Base-by-base conservation (phyloP, 2,888 invertebrate genomes). In the Netelia fuscicornis region DNA sequence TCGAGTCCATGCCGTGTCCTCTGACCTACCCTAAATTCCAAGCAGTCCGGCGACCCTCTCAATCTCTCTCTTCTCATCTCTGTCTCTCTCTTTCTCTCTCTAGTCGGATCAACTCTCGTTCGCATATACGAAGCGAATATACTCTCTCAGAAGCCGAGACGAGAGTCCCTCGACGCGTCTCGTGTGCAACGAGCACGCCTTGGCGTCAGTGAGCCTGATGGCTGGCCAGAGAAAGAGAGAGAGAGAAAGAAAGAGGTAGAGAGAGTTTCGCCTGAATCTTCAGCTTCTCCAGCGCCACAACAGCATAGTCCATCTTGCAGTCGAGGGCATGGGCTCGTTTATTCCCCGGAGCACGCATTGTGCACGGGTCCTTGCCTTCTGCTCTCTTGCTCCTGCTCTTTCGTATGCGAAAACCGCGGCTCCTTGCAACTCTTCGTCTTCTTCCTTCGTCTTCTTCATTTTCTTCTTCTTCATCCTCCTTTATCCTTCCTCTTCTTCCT, bases 11-110 rank as follows among this genome's bases (percentile, higher is more conserved):
- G 76, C 44, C 65, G 54, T 64, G 77, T 85, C 82, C 79, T 75
- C 86, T 86, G 91, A 91, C 91, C 91, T 91, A 91, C 89, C 91
- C 91, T 89, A 91, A 91, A 91, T 91, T 91, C 90, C 89, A 88
- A 37, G 77, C 89, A 87, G 76, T 80, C 87, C 70, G 84, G 77
- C 72, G 85, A 79, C 71, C 79, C 76, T 71, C 81, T 83, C 58
- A 23, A 25, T 80, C 77, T 20, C 23, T 67, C 30, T 64, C 56
- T 65, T 64, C 23, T 52, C 67, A 48, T 79, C 83, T 74, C 30
- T 20, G 20, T 75, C 20, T 62, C 76, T 62, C 68, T 52, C 48
- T 58, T 42, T 58, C 64, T 25, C 65, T 68, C 58, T 79, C 85
- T 76, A 60, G 71, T 81, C 56, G 81, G 87, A 44, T 58, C 25